Conservation (phyloP, 2,888 invertebrate species). For the Resseliella maxima region DNA sequence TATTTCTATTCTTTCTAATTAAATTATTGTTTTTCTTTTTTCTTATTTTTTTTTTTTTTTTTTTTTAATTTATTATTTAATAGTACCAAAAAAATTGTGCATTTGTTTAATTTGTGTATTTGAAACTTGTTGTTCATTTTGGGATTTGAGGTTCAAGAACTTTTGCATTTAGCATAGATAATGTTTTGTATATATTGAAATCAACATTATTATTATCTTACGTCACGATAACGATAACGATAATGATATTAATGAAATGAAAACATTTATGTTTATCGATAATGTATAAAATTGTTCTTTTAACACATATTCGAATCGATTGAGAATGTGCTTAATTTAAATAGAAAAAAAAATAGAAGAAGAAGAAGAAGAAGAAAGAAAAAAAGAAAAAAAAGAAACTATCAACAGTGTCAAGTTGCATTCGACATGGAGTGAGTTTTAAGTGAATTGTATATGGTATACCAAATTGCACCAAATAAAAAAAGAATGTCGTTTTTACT, state of each 20-base stretch:
- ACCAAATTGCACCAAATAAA: background rate
- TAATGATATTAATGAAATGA: too few relatives aligned
- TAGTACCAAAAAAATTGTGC: too few relatives aligned
- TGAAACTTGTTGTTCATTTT: background rate
- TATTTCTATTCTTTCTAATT: background rate
- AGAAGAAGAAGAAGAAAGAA: too few relatives aligned
- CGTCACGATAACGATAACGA: too few relatives aligned
- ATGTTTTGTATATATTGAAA: too few relatives aligned
- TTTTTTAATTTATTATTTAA: too few relatives aligned
- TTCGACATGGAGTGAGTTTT: background rate
- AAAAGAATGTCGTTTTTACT: background rate
- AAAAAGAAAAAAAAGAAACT: too few relatives aligned
- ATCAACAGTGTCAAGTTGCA: background rate
- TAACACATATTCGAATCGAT: background rate
- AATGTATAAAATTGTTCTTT: too few relatives aligned
- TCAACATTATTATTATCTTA: too few relatives aligned
- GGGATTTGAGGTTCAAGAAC: background rate
- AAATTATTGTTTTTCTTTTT: background rate
- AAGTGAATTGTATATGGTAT: background rate
- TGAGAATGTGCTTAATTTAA: background rate
- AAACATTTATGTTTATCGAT: too few relatives aligned
- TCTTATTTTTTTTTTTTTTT: background rate
- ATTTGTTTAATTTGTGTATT: background rate
- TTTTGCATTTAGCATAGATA: too few relatives aligned
- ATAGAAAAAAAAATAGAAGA: background rate